phyloP scores from a whole-genome alignment of 2,113 vertebrate species.

The Passer domesticus region DNA sequence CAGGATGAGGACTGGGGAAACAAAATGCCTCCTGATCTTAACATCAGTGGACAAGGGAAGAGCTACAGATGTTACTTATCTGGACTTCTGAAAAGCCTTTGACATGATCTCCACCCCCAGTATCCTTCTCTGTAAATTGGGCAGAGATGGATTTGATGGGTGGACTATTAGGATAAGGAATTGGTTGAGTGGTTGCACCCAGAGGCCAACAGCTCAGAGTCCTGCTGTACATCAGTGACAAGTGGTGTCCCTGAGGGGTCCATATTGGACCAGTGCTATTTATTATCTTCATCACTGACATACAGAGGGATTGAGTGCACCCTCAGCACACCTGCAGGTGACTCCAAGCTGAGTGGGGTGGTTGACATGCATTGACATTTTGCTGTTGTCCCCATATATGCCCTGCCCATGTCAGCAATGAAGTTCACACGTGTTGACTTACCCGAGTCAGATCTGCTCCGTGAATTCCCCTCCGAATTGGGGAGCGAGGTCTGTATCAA shows the following conservation, averaged over 20 bases:
- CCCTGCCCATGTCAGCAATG: not conserved
- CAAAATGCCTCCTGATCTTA: not conserved
- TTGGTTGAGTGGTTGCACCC: not conserved
- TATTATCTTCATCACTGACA: not conserved
- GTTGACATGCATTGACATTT: not conserved
- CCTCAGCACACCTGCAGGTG: not conserved
- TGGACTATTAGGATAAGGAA: not conserved
- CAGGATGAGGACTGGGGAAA: not conserved
- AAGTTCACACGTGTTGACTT: not conserved
- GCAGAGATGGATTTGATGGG: not conserved
- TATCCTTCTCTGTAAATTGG: not conserved
- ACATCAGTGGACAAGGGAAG: not conserved
- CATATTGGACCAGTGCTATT: not conserved
- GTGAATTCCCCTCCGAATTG: constrained; percentile 72
- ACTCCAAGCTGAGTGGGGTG: not conserved
- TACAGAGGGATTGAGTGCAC: not conserved
- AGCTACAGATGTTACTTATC: not conserved
- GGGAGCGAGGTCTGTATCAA: constrained; percentile 80
- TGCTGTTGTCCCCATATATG: not conserved
- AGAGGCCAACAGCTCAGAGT: not conserved
- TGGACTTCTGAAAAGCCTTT: not conserved
- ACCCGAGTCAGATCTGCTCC: constrained; percentile 83
- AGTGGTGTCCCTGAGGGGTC: not conserved
- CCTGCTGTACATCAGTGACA: not conserved
- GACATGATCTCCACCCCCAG: not conserved